Base-by-base conservation (phyloP, 35 echinoderm and acorn worm genomes). In the Ophioderma brevispina region DNA sequence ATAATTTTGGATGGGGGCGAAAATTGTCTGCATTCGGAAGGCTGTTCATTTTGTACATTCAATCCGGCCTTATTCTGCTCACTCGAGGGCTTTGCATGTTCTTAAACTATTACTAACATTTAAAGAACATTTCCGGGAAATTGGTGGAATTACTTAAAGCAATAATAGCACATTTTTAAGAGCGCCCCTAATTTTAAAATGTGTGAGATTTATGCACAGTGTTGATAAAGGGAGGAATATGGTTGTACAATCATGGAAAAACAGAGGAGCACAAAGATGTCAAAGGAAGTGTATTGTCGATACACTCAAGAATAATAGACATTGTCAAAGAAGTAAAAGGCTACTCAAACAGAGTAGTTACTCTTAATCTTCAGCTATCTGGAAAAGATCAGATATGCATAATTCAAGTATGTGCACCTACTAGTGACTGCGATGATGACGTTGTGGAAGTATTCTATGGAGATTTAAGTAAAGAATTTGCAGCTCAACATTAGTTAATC, bases 371-470 rank as follows among this genome's bases (percentile, higher is more conserved):
- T 52, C 84, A 86, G 43, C 50, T 86, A 0, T 21, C 50, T 28
- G 59, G 33, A 15, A 63, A 75, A 13, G 33, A 59, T 21, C 4
- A 63, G 32, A 64, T 75, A 4, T 35, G 59, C 19, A 86, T 86
- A 11, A 86, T 86, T n/a, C 50, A 86, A 75, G 84, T 64, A 35
- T 86, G 55, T 84, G 81, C 81, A 49, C 81, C 81, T 14, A 50
- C 81, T 31, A 50, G 13, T 52, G 39, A n/a, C 33, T 35, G n/a
- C n/a, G 41, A 39, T 31, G 28, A 19, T 31, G 41, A 23, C 4
- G 32, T 31, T 35, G 31, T 23, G 31, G 2, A 56, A 40, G 32
- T 13, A 30, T 39, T 32, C 36, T 85, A 6, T 85, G 41, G 31
- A 36, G 55, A 75, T 13, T 36, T 38, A 37, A 23, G 59, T 21